phyloP scores from a whole-genome alignment of 2,797 vertebrate species.

The Tragelaphus oryx region DNA sequence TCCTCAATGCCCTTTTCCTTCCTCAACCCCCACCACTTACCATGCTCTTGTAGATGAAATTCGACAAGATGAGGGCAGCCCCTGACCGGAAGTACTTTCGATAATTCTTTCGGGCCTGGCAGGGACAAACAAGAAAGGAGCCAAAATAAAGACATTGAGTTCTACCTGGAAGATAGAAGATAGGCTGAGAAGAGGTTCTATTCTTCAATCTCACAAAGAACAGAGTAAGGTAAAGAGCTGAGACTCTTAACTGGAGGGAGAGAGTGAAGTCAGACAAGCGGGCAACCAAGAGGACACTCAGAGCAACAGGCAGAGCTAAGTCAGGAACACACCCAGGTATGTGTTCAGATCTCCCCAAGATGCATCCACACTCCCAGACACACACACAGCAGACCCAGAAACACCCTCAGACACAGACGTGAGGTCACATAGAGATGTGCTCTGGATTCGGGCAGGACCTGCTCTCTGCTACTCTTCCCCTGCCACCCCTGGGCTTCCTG shows the following conservation, averaged over 20 bases:
- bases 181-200: background rate
- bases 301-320: background rate
- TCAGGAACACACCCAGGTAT: background rate
- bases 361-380: too few relatives aligned
- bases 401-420: fast-evolving
- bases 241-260: background rate
- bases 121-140: background rate
- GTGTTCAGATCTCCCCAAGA: background rate
- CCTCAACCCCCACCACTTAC: conserved; percentile 70
- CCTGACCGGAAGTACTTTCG: conserved; percentile 79
- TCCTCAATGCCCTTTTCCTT: background rate
- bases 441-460: background rate
- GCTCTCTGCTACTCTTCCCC: background rate
- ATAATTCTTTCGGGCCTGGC: conserved; percentile 79
- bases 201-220: background rate
- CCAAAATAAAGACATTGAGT: background rate
- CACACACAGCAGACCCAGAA: background rate
- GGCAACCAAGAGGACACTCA: background rate
- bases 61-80: conserved; percentile 71
- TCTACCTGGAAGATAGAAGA: background rate
- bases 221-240: background rate
- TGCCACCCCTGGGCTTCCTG: background rate
- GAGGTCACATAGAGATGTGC: too few relatives aligned
- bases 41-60: conserved; percentile 81
- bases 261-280: background rate